phyloP scores from a whole-genome alignment of 2,113 vertebrate genomes.

The Cyphomyrus plagiostoma region DNA sequence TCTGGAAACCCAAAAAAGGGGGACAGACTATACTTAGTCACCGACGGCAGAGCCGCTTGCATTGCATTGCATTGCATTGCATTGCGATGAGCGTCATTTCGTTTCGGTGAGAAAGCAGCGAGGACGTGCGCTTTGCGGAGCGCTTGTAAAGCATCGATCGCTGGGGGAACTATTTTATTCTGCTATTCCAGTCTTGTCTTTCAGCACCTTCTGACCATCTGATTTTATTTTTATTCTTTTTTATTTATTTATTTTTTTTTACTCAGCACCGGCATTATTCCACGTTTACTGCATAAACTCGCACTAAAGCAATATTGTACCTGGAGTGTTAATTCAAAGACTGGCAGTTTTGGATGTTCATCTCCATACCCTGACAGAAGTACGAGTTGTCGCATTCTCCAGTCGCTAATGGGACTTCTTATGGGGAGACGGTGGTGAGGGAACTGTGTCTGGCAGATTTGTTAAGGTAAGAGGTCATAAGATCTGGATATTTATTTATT shows the following conservation, averaged over 20 bases:
- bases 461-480: conserved; percentile 30
- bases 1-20: conserved; percentile 35
- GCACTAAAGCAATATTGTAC: conserved; percentile 14
- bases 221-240: background rate
- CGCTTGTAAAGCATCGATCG: conserved; percentile 29
- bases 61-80: conserved; percentile 34
- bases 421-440: conserved; percentile 20
- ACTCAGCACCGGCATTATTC: background rate
- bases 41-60: conserved; percentile 31
- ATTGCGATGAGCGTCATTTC: conserved; percentile 29
- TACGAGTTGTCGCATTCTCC: conserved; percentile 23
- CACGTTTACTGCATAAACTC: background rate
- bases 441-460: conserved; percentile 16
- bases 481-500: background rate
- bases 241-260: background rate
- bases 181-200: conserved; percentile 32
- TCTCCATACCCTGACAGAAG: conserved; percentile 27
- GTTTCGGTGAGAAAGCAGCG: conserved; percentile 24
- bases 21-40: conserved; percentile 32
- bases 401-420: conserved; percentile 31
- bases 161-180: conserved; percentile 34
- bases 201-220: conserved; percentile 12
- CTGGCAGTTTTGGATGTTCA: conserved; percentile 37
- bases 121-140: conserved; percentile 24
- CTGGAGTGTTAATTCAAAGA: conserved; percentile 31